Evolutionary conservation across 2,888 invertebrate genomes (phyloP), one percentile per base, ranked within the genome.

Genomic region (Platypus cylindrus): DNA sequence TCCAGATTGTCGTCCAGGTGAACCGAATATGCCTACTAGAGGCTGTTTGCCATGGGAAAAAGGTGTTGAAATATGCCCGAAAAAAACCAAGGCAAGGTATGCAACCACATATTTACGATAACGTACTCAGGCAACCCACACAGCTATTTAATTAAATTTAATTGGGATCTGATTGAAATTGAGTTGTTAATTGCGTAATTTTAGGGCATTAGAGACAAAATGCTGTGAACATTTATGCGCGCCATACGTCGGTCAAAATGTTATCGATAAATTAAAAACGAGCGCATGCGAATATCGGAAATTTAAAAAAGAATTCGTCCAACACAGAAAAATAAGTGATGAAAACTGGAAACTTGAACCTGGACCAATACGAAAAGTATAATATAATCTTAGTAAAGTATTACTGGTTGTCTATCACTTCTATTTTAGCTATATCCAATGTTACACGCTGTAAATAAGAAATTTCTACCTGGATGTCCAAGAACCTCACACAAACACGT

Each of bases 1-100:
- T 14, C 39, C 39, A 3, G 42, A 42, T 12, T 42, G 42, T 17
- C 17, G 20, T 3, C 11, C 14, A 26, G 38, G 36, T 1, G 16
- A 24, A 7, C 33, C 30, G 2, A 32, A 34, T 22, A 20, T 36
- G 8, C 25, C 29, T 14, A 8, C 36, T 7, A 39, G 50, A 20
- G 45, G 43, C 1, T 42, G 44, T 14, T 40, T 52, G 30, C 49
- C 50, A 2, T 50, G 52, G 52, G 49, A 52, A 18, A 22, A 33
- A 20, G 36, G 23, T 9, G 27, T 14, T 8, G 38, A 41, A 29
- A 16, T 38, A 2, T 43, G 43, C 14, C 40, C 40, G 9, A 16
- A n/a, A 13, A 36, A 40, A 17, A n/a, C 5, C 15, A 15, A 31
- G 3, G 13, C 30, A 29, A 36, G 28, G 38, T 35, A 32, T 2